Evolutionary conservation across 2,113 vertebrate genomes (phyloP).

Genomic region (Buteo buteo): DNA sequence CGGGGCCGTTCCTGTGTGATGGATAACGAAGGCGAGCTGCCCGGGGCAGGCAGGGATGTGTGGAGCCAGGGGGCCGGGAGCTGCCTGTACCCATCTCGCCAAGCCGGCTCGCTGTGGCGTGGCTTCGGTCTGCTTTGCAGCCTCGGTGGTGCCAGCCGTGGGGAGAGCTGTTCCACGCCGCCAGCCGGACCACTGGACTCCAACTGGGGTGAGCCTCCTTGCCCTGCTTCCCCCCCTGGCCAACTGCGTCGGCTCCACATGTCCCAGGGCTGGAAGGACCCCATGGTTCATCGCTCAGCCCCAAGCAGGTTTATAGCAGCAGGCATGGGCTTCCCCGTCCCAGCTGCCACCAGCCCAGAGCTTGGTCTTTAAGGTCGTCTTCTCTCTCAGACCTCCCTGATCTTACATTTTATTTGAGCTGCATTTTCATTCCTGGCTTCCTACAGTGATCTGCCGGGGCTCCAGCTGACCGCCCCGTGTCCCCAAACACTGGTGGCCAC

Average conservation of each 20-base stretch:
- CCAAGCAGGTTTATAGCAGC: rapidly evolving
- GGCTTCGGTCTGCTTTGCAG: not conserved
- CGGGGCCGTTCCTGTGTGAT: rapidly evolving
- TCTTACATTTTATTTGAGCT: not conserved
- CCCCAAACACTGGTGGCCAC: not conserved
- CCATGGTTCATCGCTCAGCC: rapidly evolving
- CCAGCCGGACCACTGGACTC: not conserved
- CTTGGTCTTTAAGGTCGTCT: not conserved
- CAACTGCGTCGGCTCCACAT: rapidly evolving
- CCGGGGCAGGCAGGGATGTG: not conserved
- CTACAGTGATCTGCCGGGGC: not conserved
- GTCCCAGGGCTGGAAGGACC: not conserved
- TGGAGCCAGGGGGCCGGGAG: rapidly evolving
- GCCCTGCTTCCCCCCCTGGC: not conserved
- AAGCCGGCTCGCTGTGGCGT: rapidly evolving
- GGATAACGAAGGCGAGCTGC: not conserved
- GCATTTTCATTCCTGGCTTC: not conserved
- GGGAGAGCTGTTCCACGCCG: not conserved
- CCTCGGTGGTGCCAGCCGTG: rapidly evolving
- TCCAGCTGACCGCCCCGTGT: not conserved
- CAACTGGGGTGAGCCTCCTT: not conserved
- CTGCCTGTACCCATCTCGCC: not conserved
- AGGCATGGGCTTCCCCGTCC: not conserved
- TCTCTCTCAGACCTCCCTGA: not conserved
- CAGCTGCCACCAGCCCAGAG: not conserved